phyloP scores from a whole-genome alignment of 2,113 vertebrate genomes.

The Pteruthius melanotis region DNA sequence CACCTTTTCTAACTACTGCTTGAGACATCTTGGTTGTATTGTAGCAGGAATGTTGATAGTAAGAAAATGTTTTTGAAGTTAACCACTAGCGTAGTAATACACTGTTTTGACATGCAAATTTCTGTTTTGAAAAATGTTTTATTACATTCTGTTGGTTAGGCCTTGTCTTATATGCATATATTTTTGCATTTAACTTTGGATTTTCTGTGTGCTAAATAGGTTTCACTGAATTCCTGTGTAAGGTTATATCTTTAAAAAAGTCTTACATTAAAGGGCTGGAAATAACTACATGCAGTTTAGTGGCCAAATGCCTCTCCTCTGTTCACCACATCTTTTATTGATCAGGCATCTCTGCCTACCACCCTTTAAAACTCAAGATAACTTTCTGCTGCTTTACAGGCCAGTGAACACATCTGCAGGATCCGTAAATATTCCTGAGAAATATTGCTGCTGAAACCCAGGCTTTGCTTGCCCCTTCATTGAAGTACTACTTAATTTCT shows the following conservation, averaged over 20 bases:
- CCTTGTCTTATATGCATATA: background rate
- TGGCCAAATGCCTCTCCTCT: background rate
- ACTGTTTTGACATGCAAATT: background rate
- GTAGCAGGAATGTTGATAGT: background rate
- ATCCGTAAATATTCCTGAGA: background rate
- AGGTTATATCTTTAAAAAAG: background rate
- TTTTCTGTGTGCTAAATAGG: background rate
- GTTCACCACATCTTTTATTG: background rate
- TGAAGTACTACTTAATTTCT: background rate
- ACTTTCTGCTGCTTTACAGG: background rate
- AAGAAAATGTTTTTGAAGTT: background rate
- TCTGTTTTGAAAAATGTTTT: background rate
- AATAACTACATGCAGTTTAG: background rate
- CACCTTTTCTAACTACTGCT: background rate
- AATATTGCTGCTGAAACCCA: background rate
- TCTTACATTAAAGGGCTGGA: background rate
- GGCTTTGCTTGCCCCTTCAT: background rate
- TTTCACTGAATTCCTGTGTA: background rate
- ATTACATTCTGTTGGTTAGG: background rate
- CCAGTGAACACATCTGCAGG: background rate
- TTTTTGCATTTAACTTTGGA: background rate
- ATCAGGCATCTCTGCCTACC: background rate
- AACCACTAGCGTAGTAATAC: background rate
- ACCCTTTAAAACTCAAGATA: background rate
- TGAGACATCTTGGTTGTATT: background rate